phyloP scores from a whole-genome alignment of 1,140 invertebrate genomes.

The Hycleus cichorii region DNA sequence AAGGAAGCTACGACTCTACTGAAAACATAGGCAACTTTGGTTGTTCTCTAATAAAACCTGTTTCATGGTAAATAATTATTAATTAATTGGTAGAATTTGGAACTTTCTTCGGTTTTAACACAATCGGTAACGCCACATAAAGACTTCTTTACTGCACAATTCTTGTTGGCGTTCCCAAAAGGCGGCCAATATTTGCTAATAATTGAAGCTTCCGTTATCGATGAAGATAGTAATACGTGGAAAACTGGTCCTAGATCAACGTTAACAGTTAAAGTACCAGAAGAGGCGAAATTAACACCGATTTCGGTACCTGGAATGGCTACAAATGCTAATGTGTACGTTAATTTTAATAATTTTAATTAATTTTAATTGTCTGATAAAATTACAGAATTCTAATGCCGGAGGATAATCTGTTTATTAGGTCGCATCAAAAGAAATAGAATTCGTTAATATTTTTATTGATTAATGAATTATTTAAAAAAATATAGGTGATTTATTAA shows the following conservation, averaged over 20 bases:
- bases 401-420: constrained; percentile 36
- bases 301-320: constrained; percentile 39
- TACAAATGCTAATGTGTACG: constrained; percentile 37
- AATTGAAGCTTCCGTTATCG: constrained; percentile 63
- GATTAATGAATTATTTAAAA: too few relatives aligned
- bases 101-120: constrained; percentile 32
- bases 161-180: constrained; percentile 53
- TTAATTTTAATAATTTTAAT: not conserved
- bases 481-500: too few relatives aligned
- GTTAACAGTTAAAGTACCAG: constrained; percentile 62
- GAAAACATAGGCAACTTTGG: too few relatives aligned
- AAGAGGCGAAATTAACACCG: constrained; percentile 48
- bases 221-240: constrained; percentile 65
- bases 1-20: too few relatives aligned
- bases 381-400: constrained; percentile 37
- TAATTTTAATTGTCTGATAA: not conserved
- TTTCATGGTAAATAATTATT: too few relatives aligned
- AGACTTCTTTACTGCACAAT: constrained; percentile 75
- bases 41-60: too few relatives aligned
- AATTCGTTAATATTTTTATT: too few relatives aligned
- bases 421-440: constrained; percentile 34
- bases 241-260: constrained; percentile 63
- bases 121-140: constrained; percentile 68
- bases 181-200: constrained; percentile 58
- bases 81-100: constrained; percentile 19